Conservation (phyloP, 2,113 vertebrate genomes). For the Antechinus flavipes region DNA sequence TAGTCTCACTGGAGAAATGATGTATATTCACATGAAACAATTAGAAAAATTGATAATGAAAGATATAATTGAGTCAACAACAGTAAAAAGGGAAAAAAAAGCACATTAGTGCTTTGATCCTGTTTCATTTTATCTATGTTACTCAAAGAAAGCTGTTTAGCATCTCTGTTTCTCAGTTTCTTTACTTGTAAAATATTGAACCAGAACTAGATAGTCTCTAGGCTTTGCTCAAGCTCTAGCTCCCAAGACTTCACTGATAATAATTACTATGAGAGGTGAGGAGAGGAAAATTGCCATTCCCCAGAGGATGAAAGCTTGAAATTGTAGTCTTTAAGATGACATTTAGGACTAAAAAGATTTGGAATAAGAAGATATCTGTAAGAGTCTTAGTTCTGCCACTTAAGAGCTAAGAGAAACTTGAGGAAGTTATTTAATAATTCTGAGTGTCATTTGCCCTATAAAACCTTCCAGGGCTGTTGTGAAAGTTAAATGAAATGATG, state of each 20-base stretch:
- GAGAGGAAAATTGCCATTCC: not conserved
- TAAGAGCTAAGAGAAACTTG: not conserved
- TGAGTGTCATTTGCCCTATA: not conserved
- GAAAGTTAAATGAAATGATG: not conserved
- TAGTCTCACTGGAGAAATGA: not conserved
- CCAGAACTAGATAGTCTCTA: not conserved
- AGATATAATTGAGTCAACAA: not conserved
- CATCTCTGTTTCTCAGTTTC: not conserved
- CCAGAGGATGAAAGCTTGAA: not conserved
- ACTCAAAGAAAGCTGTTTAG: not conserved
- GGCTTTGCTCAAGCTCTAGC: not conserved
- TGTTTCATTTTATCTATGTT: not conserved
- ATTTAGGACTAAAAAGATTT: not conserved
- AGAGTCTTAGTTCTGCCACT: not conserved
- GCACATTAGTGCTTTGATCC: not conserved
- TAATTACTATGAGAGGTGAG: not conserved
- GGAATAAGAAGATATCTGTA: not conserved
- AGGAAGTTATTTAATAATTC: not conserved
- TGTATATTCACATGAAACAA: not conserved
- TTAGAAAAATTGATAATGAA: not conserved
- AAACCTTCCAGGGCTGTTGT: not conserved
- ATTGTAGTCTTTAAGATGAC: not conserved
- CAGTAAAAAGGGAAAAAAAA: not conserved
- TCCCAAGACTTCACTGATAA: not conserved
- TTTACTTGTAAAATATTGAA: not conserved